A percentile compares a stretch with the other conserved stretches of the same genome.
Evolutionary conservation across 1,140 invertebrate species (phyloP).

Genomic region (Forficula auricularia): DNA sequence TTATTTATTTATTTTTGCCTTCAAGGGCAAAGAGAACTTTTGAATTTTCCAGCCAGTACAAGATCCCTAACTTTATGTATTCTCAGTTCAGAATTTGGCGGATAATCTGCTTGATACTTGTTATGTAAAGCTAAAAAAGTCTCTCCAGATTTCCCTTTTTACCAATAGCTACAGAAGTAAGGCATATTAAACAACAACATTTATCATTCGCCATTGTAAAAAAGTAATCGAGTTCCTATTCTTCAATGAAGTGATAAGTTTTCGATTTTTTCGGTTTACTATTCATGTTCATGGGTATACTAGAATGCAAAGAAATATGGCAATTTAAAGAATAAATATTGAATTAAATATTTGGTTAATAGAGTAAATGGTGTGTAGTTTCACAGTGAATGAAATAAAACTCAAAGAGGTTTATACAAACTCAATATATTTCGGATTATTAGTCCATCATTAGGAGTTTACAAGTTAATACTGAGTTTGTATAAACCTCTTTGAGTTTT

Average conservation of each 20-base stretch:
- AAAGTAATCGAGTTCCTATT: constrained; percentile 17
- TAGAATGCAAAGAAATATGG: constrained; percentile 6
- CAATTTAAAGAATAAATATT: background rate
- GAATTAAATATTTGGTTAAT: background rate
- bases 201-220: constrained; percentile 19
- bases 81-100: constrained; percentile 18
- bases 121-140: constrained; percentile 17
- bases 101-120: constrained; percentile 18
- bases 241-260: constrained; percentile 13
- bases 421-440: background rate
- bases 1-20: too few relatives aligned
- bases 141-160: constrained; percentile 17
- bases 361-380: background rate
- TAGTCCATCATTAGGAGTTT: background rate
- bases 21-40: too few relatives aligned
- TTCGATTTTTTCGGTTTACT: constrained; percentile 12
- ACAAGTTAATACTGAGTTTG: constrained; percentile 2
- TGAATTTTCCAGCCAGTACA: too few relatives aligned
- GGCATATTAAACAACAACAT: constrained; percentile 15
- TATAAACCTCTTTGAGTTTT: background rate
- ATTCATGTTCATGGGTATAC: constrained; percentile 7
- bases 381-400: background rate
- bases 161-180: constrained; percentile 15
- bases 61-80: constrained; percentile 17
- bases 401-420: background rate